These are phyloP conservation scores for Pandemis heparana DNA, from an alignment of 2,888 invertebrate genomes.

Conservation along the genomic window DNA sequence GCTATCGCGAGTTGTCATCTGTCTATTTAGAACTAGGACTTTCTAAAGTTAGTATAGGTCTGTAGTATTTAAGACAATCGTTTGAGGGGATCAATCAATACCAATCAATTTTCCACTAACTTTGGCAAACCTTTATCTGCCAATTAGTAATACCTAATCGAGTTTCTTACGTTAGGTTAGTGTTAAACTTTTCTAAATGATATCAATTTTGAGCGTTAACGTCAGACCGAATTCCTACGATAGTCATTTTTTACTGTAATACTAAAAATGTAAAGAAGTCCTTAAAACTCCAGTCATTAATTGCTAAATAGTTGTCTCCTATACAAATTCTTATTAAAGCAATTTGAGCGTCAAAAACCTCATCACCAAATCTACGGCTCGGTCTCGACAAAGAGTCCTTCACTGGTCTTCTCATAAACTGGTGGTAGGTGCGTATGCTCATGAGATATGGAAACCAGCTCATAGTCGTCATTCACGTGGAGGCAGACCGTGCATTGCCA, in stretches of 20 bases:
- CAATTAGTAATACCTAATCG: too few relatives aligned
- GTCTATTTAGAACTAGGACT: too few relatives aligned
- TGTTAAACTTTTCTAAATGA: not conserved
- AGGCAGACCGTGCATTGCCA: conserved; percentile 76
- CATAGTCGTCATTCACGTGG: conserved; percentile 80
- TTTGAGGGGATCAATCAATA: too few relatives aligned
- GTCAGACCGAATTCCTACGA: not conserved
- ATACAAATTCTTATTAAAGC: not conserved
- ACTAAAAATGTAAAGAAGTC: not conserved
- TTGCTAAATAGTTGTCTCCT: not conserved
- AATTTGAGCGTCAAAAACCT: not conserved
- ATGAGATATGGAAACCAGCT: conserved; percentile 74
- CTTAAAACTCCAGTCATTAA: not conserved
- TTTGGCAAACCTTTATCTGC: too few relatives aligned
- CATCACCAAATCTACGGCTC: conserved; percentile 33
- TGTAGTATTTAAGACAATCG: too few relatives aligned
- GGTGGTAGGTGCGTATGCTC: conserved; percentile 74
- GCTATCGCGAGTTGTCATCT: too few relatives aligned
- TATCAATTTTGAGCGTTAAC: too few relatives aligned
- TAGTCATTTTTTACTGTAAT: not conserved
- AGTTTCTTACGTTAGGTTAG: too few relatives aligned
- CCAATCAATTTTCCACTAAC: too few relatives aligned
- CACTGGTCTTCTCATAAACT: conserved; percentile 67
- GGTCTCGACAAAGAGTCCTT: conserved; percentile 69
- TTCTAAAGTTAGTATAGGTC: too few relatives aligned